Evolutionary conservation across 2,797 vertebrate genomes (phyloP), one percentile per base, ranked within the genome.

Genomic region (Mormyrus hasselquistii): DNA sequence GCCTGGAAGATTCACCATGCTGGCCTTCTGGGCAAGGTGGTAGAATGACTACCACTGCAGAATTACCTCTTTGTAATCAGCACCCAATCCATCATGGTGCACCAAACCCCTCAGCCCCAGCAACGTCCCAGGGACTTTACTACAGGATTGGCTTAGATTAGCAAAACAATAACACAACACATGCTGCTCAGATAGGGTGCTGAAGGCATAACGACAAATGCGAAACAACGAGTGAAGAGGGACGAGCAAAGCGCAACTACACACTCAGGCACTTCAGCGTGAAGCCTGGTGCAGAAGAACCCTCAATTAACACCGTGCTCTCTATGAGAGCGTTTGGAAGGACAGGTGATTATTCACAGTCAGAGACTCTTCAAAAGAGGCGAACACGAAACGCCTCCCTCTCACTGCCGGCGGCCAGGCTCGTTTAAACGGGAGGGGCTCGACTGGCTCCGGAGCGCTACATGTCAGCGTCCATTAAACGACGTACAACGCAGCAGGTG

Each of bases 301-400:
- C 93, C 94, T 95, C 94, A 95, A 93, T 96, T 95, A 96, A 95
- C 94, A 92, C 90, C 69, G 90, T 93, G 14, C 49, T 38, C 84
- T 86, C 50, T 8, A 22, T 34, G 93, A 96, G 94, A 93, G 93
- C 89, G 89, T 91, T 88, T 90, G 91, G 90, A 92, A 94, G 92
- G 93, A 94, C 92, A 92, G 92, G 92, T 92, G 93, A 94, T 94
- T 94, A 95, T 94, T 94, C 93, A 92, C 93, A 91, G 92, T 91
- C 92, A 82, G 38, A 90, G 90, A 87, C 92, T 91, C 91, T 92
- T 22, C 49, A 65, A 29, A 90, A 47, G 55, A 34, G 34, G 4
- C 1, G 55, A 50, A 38, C 22, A 25, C 7, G 79, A 89, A 59
- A 47, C 25, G 65, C 65, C 16, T 49, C 29, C 29, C 49, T 53